These are phyloP conservation scores for Tiphia femorata DNA, from an alignment of 2,888 invertebrate genomes.

Conservation along the genomic window DNA sequence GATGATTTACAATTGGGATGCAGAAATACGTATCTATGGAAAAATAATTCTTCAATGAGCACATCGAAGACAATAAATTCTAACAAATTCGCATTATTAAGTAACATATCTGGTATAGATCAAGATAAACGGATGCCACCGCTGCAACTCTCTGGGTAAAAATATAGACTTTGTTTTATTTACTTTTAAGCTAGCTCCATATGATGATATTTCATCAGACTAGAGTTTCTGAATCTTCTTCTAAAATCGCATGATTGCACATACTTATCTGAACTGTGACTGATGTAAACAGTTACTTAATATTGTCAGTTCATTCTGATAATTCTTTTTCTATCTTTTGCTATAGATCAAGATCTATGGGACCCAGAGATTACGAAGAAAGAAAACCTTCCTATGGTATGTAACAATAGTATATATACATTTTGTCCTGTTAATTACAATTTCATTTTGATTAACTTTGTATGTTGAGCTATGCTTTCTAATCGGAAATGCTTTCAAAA, in stretches of 20 bases:
- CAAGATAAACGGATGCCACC: slow-evolving; percentile 54
- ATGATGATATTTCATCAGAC: slow-evolving; percentile 52
- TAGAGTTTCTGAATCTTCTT: slow-evolving; percentile 63
- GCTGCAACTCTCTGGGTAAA: slow-evolving; percentile 60
- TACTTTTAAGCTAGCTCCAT: neutral
- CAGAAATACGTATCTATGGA: slow-evolving; percentile 61
- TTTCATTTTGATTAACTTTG: neutral
- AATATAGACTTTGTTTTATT: neutral
- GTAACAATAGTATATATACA: slow-evolving; percentile 22
- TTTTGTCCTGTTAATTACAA: neutral
- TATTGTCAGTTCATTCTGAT: neutral
- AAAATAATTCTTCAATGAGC: slow-evolving; percentile 33
- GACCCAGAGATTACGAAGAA: slow-evolving; percentile 61
- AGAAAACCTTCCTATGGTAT: slow-evolving; percentile 58
- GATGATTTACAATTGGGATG: slow-evolving; percentile 70
- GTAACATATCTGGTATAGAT: slow-evolving; percentile 63
- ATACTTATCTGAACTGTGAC: neutral
- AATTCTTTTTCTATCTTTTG: slow-evolving; percentile 10
- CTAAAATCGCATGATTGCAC: too few relatives aligned
- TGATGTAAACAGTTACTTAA: neutral
- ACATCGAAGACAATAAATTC: slow-evolving; percentile 59
- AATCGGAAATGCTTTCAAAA: neutral
- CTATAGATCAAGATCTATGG: slow-evolving; percentile 62
- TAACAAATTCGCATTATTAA: slow-evolving; percentile 71
- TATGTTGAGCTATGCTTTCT: neutral